Evolutionary conservation across 2,113 vertebrate species (phyloP), one percentile per base, ranked within the genome.

Genomic region (Peromyscus californicus): DNA sequence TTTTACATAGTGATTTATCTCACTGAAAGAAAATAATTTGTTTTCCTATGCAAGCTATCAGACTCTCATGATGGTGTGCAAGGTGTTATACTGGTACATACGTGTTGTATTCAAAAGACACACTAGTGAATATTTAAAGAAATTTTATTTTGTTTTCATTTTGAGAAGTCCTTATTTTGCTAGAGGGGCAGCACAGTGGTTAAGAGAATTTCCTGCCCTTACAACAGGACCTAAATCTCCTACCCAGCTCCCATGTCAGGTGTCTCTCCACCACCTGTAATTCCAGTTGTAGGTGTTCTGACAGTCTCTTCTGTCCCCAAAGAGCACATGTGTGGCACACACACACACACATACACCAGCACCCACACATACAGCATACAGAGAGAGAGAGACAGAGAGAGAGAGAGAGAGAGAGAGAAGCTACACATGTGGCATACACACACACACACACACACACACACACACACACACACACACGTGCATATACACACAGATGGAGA

Each of bases 141-240:
- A 4, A 65, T 26, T 84, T 84, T 88, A 72, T 84, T 91, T 92
- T 78, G 45, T 90, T 93, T 94, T 70, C 13, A 86, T 54, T 88
- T 91, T 74, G 85, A 74, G 31, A 90, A 51, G 17, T 72, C 15
- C 31, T 54, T 31, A 21, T 65, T 19, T 61, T 42, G 7, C 19
- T 45, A 7, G 26, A 33, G 7, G 7, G 1, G 5, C 45, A 26
- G 24, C 8, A 11, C 26, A 45, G 59, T 65, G 61, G 59, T 42
- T 31, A 31, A 63, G 7, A 45, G 24, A 42, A 65, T 39, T 85
- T 65, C 61, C 39, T 45, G 61, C 15, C 36, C 9, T 85, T 65
- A 0, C 39, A 65, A 65, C 2, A 39, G 12, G 65, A 4, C 26
- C 21, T 65, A 15, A 67, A 83, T 59, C 42, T 63, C n/a, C 24